phyloP scores from a whole-genome alignment of 2,113 vertebrate genomes.

The Sminthopsis crassicaudata region DNA sequence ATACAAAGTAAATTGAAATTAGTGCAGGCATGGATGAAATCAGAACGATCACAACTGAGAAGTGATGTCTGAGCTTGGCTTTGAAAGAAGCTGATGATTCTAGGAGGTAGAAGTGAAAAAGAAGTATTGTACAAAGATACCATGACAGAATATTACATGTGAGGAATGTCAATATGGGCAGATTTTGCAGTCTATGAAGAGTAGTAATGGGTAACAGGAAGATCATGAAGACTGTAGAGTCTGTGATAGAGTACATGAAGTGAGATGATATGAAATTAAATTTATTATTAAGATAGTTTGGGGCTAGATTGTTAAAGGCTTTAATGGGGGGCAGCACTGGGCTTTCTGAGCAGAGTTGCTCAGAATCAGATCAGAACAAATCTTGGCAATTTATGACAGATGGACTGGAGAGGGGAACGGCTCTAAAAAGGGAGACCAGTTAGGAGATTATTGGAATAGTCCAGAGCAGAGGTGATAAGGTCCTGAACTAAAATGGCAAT shows the following conservation, averaged over 20 bases:
- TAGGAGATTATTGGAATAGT: background rate
- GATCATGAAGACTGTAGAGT: background rate
- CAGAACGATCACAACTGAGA: background rate
- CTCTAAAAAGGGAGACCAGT: background rate
- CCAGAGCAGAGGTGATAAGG: background rate
- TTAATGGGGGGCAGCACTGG: background rate
- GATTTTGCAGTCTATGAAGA: background rate
- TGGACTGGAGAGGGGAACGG: background rate
- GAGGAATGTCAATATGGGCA: background rate
- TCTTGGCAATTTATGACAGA: background rate
- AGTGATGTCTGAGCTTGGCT: background rate
- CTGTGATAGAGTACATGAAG: background rate
- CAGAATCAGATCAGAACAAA: background rate
- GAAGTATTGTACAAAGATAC: background rate
- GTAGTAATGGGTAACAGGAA: background rate
- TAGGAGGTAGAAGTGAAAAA: background rate
- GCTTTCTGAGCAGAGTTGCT: background rate
- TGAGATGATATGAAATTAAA: background rate
- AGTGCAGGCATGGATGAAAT: background rate
- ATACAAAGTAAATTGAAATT: background rate
- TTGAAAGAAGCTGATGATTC: background rate
- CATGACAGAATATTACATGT: background rate
- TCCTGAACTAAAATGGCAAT: background rate
- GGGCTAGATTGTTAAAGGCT: background rate
- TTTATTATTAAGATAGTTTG: background rate